Base-by-base conservation (phyloP, 2,113 vertebrate species). In the Lophura nycthemera region DNA sequence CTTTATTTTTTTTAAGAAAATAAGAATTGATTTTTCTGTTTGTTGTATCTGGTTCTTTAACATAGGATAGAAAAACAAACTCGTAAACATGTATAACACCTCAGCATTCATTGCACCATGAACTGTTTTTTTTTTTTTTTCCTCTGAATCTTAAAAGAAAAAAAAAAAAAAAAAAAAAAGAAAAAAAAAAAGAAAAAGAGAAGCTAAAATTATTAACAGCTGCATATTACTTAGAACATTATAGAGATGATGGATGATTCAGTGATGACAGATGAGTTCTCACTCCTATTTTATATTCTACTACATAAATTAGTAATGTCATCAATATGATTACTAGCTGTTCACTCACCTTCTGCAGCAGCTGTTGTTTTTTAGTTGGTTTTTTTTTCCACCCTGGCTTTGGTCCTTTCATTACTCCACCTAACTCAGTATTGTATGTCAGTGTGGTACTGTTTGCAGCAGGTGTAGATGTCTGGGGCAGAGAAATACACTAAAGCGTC, bases 291-390 rank as follows among this genome's bases (percentile, higher is more conserved):
- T 87, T 93, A 94, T 95, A 87, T 93, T 85, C 86, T 94, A 42
- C 91, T 77, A 83, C 72, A 83, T 89, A 92, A 95, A 95, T 93
- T 85, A 93, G 78, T 73, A 92, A 92, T 77, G 89, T 91, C 91
- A 95, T 93, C 77, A 89, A 88, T 96, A 85, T 94, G 75, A 94
- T 94, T 92, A 88, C 84, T 95, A 85, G n/a, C 40, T 85, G 34
- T 86, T 90, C 78, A 42, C 60, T 73, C 78, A 80, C 78, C 48
- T 93, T 96, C 89, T 91, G 78, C 50, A 70, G 69, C 91, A 96
- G 78, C 94, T 95, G 94, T 71, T 93, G n/a, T n/a, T n/a, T n/a
- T n/a, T n/a, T n/a, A n/a, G n/a, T n/a, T n/a, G n/a, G n/a, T n/a
- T 95, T 22, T 48, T 48, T 48, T 45, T 45, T 45, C 24, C 52